Evolutionary conservation across 2,113 vertebrate genomes (phyloP).

Genomic region (Eulemur macaco): DNA sequence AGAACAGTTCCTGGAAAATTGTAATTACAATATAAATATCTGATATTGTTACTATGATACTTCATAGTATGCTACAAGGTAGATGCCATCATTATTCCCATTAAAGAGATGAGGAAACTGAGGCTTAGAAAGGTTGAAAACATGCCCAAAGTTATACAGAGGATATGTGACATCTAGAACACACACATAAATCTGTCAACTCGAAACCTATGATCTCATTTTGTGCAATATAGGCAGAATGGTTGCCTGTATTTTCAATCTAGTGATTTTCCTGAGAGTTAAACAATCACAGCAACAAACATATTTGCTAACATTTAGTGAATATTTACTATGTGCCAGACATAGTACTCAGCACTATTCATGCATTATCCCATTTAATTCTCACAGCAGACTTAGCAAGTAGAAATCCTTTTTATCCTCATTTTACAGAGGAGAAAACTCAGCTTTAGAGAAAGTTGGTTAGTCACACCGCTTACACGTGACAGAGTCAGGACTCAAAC

Average conservation of each 20-base stretch:
- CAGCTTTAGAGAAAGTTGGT: not conserved
- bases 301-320: not conserved
- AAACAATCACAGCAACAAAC: not conserved
- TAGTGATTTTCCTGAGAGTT: not conserved
- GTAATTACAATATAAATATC: not conserved
- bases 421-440: not conserved
- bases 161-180: not conserved
- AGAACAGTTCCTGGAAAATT: not conserved
- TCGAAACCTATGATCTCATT: not conserved
- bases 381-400: not conserved
- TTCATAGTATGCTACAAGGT: not conserved
- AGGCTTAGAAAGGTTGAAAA: not conserved
- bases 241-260: not conserved
- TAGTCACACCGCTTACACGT: not conserved
- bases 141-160: not conserved
- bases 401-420: not conserved
- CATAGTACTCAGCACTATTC: not conserved
- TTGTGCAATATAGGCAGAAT: not conserved
- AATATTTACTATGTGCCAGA: not conserved
- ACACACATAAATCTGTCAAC: not conserved
- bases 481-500: not conserved
- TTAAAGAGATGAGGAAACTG: not conserved
- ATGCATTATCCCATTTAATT: not conserved
- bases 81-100: not conserved
- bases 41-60: not conserved